phyloP scores from a whole-genome alignment of 35 echinoderm and acorn worm species.

The Ptychodera flava region DNA sequence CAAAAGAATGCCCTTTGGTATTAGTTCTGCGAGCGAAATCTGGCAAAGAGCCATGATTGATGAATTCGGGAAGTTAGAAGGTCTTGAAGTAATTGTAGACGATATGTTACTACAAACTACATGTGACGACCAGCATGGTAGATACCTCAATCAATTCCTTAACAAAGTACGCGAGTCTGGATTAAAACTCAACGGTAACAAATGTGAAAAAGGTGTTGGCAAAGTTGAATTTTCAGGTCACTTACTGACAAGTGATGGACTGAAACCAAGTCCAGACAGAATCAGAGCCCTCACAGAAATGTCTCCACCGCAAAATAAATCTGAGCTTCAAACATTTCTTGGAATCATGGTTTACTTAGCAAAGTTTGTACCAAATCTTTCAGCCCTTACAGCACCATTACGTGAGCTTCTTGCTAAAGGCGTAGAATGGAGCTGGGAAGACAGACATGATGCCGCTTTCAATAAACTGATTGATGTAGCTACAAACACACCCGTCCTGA shows the following conservation, averaged over 20 bases:
- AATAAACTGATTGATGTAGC: not conserved
- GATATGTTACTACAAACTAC: not conserved
- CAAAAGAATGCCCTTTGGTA: not conserved
- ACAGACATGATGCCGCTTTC: slow-evolving; percentile 21
- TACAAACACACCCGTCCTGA: not conserved
- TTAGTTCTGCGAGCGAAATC: not conserved
- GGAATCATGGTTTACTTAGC: slow-evolving; percentile 52
- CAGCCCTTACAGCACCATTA: slow-evolving; percentile 31
- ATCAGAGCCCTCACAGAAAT: slow-evolving; percentile 22
- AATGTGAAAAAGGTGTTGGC: not conserved
- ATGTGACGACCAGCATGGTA: not conserved
- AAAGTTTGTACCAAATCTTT: slow-evolving; percentile 55
- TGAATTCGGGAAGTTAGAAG: not conserved
- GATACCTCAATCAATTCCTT: not conserved
- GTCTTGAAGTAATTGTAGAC: not conserved
- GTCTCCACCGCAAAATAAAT: slow-evolving; percentile 12
- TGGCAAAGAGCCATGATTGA: slow-evolving; percentile 7
- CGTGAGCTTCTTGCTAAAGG: slow-evolving; percentile 36
- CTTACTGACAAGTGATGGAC: slow-evolving; percentile 12
- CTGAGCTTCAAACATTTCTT: slow-evolving; percentile 36
- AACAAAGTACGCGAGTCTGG: not conserved
- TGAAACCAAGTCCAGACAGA: not conserved
- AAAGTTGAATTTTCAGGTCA: slow-evolving; percentile 3
- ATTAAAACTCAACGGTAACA: not conserved
- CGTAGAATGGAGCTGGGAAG: slow-evolving; percentile 23